A percentile compares a stretch with the other conserved stretches of the same genome.
Evolutionary conservation across 2,797 vertebrate species (phyloP).

Genomic region (Hemibagrus guttatus): DNA sequence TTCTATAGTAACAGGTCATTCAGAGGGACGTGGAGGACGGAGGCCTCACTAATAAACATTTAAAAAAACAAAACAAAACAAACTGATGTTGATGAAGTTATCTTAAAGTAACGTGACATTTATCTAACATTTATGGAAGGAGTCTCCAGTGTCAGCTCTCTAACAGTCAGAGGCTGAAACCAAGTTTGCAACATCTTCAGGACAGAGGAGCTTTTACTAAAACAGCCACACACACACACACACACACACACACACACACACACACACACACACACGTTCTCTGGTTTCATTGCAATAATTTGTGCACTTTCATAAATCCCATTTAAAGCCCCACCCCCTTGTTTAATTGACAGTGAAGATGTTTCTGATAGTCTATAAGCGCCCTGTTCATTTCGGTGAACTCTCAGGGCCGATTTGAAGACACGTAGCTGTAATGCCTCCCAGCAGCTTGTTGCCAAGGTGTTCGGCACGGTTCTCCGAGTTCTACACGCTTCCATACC

Average conservation of each 20-base stretch:
- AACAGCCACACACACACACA: no score
- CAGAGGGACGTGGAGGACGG: background rate
- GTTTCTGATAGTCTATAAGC: background rate
- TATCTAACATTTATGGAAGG: background rate
- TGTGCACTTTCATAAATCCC: background rate
- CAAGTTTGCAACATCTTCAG: no score
- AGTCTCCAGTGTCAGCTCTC: background rate
- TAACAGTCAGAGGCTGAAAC: no score
- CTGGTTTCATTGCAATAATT: background rate
- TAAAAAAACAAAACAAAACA: background rate
- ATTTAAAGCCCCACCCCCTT: background rate
- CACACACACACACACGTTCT: background rate
- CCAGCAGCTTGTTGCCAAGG: background rate
- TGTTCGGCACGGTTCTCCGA: background rate
- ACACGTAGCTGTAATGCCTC: background rate
- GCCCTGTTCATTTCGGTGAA: background rate
- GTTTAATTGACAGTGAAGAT: background rate
- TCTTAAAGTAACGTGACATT: background rate
- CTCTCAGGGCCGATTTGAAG: background rate
- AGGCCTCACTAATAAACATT: background rate
- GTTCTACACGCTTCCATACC: no score
- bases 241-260: no score
- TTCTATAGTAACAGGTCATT: background rate
- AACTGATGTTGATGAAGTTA: no score
- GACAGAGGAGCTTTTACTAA: no score